A percentile compares a stretch with the other conserved stretches of the same genome.
These are phyloP conservation scores for Pangasius macronema DNA, from an alignment of 2,797 vertebrate genomes.

Conservation along the genomic window DNA sequence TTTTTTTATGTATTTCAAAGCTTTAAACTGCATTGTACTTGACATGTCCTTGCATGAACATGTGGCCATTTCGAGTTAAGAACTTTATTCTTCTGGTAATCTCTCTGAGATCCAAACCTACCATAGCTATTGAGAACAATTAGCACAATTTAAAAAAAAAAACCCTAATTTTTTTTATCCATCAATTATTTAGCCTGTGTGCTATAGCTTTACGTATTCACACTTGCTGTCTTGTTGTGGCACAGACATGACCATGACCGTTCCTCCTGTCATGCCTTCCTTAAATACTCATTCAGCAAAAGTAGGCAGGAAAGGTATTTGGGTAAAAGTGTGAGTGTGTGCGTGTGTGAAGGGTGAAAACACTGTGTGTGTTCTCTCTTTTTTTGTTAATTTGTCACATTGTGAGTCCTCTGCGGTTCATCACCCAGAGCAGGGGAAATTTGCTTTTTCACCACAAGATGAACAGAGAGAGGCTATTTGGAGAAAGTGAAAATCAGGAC, in stretches of 20 bases:
- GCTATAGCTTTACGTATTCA: background rate
- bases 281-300: background rate
- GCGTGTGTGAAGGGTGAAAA: constrained; percentile 11
- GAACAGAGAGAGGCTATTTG: constrained; percentile 61
- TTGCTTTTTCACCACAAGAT: constrained; percentile 56
- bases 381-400: constrained; percentile 54
- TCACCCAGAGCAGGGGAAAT: constrained; percentile 42
- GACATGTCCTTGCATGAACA: background rate
- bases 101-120: background rate
- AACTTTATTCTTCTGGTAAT: background rate
- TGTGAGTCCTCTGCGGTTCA: constrained; percentile 58
- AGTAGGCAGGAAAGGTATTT: constrained; percentile 23
- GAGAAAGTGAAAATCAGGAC: constrained; percentile 60
- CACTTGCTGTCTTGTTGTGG: background rate
- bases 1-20: background rate
- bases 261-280: background rate
- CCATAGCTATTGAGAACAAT: background rate
- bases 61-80: background rate
- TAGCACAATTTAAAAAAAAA: background rate
- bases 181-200: background rate
- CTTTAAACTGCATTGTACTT: background rate
- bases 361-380: constrained; percentile 28
- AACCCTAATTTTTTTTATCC: background rate
- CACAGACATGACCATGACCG: background rate
- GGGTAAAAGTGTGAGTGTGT: constrained; percentile 2